Evolutionary conservation across 2,888 invertebrate species (phyloP).

Genomic region (Stenodema calcarata): DNA sequence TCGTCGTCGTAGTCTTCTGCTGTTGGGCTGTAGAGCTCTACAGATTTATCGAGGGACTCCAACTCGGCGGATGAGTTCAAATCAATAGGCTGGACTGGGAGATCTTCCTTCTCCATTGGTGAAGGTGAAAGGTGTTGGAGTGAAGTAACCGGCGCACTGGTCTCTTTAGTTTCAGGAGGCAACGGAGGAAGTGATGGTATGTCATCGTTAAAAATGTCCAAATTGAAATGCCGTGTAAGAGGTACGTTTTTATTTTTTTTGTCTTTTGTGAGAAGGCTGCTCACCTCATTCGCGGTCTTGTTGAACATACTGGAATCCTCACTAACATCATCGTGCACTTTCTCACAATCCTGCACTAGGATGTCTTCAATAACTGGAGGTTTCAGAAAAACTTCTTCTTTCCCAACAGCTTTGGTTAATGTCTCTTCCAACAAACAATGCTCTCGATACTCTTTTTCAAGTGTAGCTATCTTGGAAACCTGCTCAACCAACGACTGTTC

Average conservation of each 20-base stretch:
- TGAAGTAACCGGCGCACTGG: not conserved
- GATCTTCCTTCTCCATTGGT: not conserved
- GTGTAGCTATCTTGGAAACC: not conserved
- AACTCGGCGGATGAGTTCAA: not conserved
- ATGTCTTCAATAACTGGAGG: not conserved
- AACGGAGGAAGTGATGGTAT: not conserved
- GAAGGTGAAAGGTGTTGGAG: not conserved
- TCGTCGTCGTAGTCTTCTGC: conserved; percentile 50
- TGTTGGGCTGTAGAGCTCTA: conserved; percentile 50
- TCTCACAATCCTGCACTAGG: not conserved
- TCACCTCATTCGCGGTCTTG: not conserved
- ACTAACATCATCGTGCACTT: not conserved
- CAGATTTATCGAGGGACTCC: conserved; percentile 32
- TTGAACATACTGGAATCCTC: not conserved
- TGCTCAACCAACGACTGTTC: conserved; percentile 31
- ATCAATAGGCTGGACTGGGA: not conserved
- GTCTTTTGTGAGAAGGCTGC: conserved; percentile 23
- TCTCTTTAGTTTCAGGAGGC: not conserved
- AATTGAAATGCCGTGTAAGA: conserved; percentile 51
- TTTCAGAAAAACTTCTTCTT: not conserved
- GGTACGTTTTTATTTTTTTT: not conserved
- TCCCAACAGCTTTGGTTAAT: not conserved
- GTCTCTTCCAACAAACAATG: not conserved
- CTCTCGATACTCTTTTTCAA: conserved; percentile 16
- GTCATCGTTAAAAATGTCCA: conserved; percentile 49